Base-by-base conservation (phyloP, 2,113 vertebrate genomes). In the Pteruthius melanotis region DNA sequence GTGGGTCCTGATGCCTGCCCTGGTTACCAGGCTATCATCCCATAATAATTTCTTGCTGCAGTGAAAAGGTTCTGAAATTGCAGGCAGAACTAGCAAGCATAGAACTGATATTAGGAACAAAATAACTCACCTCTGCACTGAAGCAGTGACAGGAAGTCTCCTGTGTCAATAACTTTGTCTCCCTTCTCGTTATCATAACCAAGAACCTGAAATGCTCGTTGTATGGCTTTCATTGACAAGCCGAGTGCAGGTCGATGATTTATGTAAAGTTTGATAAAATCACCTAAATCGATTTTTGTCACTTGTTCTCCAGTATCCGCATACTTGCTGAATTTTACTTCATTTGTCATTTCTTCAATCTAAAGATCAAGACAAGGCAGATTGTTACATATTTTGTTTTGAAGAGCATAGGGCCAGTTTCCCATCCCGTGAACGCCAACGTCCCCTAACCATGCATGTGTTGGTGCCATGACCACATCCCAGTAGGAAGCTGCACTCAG, bases 341-440 rank as follows among this genome's bases (percentile, higher is more conserved):
- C 99, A 6, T 99, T 99, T 78, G 98, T 97, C 96, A 99, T 99
- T 88, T 99, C 98, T 89, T 99, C 98, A 70, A 99, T 97, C 99
- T 99, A 94, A 77, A 94, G 61, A 80, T 33, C 44, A 84, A 82
- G 69, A 72, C 69, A 76, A 92, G 57, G 44, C 23, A 75, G 35
- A 30, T 11, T 22, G 69, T 90, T 61, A 76, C 6, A 10, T 0
- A 0, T 37, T 65, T 33, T 49, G 39, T 83, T 83, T 40, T 57
- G 39, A 37, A 26, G 86, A 78, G n/a, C 63, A 30, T 5, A 7
- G 7, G 45, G 22, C 27, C 44, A 4, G 35, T 63, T 91, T 66
- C 52, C 0, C 0, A 39, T 3, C 54, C 61, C 4, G 1, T 23
- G 39, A 68, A 8, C 16, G 30, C 45, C 47, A 7, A 2, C 0